These are phyloP conservation scores for Centropus unirufus DNA, from an alignment of 2,113 vertebrate species.

Conservation along the genomic window DNA sequence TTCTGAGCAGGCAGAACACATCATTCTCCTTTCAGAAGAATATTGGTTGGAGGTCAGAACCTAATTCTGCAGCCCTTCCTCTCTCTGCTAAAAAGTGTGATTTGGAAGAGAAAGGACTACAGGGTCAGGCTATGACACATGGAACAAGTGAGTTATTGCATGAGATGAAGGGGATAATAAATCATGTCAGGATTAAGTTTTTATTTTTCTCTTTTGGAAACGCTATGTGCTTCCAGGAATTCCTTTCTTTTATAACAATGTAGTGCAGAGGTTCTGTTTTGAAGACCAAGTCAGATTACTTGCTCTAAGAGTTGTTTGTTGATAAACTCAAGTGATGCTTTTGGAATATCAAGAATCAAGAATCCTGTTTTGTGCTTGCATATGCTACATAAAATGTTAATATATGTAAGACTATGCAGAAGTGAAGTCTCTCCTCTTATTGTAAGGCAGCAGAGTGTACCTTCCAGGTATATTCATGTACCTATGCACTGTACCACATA, in stretches of 20 bases:
- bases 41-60: neutral
- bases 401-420: neutral
- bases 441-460: neutral
- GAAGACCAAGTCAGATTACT: neutral
- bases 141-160: neutral
- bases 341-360: neutral
- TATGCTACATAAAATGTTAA: neutral
- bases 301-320: neutral
- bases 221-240: neutral
- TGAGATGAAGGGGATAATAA: neutral
- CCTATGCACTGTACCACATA: neutral
- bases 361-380: neutral
- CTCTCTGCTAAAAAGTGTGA: neutral
- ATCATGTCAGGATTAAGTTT: neutral
- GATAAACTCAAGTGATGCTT: neutral
- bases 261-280: neutral
- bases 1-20: neutral
- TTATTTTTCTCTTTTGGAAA: neutral
- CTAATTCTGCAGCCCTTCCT: neutral
- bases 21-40: neutral
- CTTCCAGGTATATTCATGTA: neutral
- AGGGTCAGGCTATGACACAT: neutral
- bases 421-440: neutral
- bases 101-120: neutral
- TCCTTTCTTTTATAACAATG: neutral